Evolutionary conservation across 2,888 invertebrate species (phyloP).

Genomic region (Carpatolechia fugitivella): DNA sequence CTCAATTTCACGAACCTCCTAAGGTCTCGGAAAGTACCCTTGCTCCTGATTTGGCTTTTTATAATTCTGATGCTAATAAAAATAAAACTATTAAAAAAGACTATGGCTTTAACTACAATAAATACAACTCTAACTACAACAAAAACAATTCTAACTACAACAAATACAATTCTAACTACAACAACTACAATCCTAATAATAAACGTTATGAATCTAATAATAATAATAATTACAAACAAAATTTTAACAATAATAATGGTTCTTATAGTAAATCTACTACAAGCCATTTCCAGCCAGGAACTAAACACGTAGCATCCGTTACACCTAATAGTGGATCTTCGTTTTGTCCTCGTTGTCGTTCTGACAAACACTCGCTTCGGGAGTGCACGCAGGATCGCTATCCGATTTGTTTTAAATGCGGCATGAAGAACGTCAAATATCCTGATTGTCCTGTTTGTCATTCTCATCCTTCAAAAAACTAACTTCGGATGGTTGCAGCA

Average conservation of each 20-base stretch:
- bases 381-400: background rate
- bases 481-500: background rate
- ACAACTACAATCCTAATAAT: background rate
- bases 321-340: too few relatives aligned
- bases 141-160: too few relatives aligned
- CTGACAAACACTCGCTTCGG: background rate
- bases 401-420: background rate
- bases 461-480: background rate
- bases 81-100: background rate
- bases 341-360: too few relatives aligned
- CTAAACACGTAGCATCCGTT: background rate
- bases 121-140: background rate
- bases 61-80: background rate
- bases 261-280: too few relatives aligned
- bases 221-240: too few relatives aligned
- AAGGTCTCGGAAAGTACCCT: background rate
- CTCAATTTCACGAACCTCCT: background rate
- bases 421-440: background rate
- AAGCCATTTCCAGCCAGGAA: too few relatives aligned
- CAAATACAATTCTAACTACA: too few relatives aligned
- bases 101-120: too few relatives aligned
- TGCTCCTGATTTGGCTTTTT: background rate
- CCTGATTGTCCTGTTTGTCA: background rate
- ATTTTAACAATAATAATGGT: too few relatives aligned
- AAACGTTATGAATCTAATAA: too few relatives aligned